A percentile compares a stretch with the other conserved stretches of the same genome.
Evolutionary conservation across 2,797 vertebrate species (phyloP).

Genomic region (Danio kyathit): DNA sequence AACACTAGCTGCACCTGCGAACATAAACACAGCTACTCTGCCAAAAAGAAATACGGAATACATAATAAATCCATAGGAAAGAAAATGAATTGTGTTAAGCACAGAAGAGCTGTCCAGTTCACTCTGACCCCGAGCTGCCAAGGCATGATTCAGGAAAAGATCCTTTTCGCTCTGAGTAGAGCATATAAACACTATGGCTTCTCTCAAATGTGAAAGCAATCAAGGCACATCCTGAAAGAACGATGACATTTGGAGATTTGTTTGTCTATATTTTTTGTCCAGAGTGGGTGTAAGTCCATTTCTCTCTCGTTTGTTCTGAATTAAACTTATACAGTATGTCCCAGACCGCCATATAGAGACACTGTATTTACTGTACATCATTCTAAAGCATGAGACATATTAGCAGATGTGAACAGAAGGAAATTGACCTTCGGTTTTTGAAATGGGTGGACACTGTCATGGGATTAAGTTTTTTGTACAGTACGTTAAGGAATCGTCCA

Average conservation of each 20-base stretch:
- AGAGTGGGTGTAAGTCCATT: slow-evolving; percentile 7
- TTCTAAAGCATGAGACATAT: slow-evolving; percentile 26
- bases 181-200: slow-evolving; percentile 52
- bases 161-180: slow-evolving; percentile 40
- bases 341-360: slow-evolving; percentile 21
- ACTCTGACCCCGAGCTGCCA: slow-evolving; percentile 61
- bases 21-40: slow-evolving; percentile 37
- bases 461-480: slow-evolving; percentile 6
- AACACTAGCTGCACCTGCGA: slow-evolving; percentile 69
- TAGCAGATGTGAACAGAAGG: slow-evolving; percentile 39
- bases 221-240: slow-evolving; percentile 40
- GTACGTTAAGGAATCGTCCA: neutral
- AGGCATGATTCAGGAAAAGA: slow-evolving; percentile 56
- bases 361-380: slow-evolving; percentile 20
- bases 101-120: slow-evolving; percentile 61
- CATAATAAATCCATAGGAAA: slow-evolving; percentile 18
- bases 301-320: slow-evolving; percentile 40
- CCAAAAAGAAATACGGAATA: neutral
- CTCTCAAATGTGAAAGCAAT: slow-evolving; percentile 52
- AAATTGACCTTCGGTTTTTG: slow-evolving; percentile 6
- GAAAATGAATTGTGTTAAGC: slow-evolving; percentile 48
- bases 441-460: neutral
- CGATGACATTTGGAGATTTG: slow-evolving; percentile 33
- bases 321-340: slow-evolving; percentile 21
- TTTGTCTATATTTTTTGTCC: slow-evolving; percentile 33